Percentiles rank a stretch among this genome's conserved stretches.
Conservation (phyloP, 2,797 vertebrate species). For the Echeneis naucrates region DNA sequence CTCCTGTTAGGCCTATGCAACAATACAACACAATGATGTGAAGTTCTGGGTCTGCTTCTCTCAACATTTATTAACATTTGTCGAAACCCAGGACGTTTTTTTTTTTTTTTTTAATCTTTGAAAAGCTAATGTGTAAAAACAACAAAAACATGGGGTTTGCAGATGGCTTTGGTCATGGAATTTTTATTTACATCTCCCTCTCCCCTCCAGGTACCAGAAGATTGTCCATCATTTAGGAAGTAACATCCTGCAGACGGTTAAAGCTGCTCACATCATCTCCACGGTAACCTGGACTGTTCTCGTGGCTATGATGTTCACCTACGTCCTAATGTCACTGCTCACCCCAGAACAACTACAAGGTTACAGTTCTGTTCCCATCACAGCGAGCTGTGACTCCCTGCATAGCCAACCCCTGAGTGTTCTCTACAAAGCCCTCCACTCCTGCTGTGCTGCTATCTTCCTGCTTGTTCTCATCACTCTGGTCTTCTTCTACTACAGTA, state of each 20-base stretch:
- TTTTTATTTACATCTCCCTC: not conserved
- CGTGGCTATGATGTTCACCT: conserved; percentile 32
- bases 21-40: too few relatives aligned
- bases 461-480: conserved; percentile 64
- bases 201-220: conserved; percentile 78
- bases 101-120: too few relatives aligned
- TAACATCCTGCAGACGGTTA: conserved; percentile 64
- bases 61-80: too few relatives aligned
- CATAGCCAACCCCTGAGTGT: conserved; percentile 32
- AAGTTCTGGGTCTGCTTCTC: too few relatives aligned
- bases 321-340: conserved; percentile 58
- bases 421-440: conserved; percentile 70
- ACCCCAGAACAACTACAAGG: accelerated
- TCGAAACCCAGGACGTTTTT: too few relatives aligned
- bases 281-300: conserved; percentile 74
- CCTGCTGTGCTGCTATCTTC: conserved; percentile 61
- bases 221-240: conserved; percentile 71
- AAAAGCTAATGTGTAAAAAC: too few relatives aligned
- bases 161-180: not conserved
- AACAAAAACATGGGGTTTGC: not conserved
- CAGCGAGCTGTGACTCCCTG: conserved; percentile 45
- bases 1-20: too few relatives aligned
- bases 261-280: conserved; percentile 59
- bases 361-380: accelerated
- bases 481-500: conserved; percentile 75